Percentiles rank a stretch among this genome's conserved stretches.
These are phyloP conservation scores for Tiaroga cobitis DNA, from an alignment of 2,797 vertebrate species.

Conservation along the genomic window DNA sequence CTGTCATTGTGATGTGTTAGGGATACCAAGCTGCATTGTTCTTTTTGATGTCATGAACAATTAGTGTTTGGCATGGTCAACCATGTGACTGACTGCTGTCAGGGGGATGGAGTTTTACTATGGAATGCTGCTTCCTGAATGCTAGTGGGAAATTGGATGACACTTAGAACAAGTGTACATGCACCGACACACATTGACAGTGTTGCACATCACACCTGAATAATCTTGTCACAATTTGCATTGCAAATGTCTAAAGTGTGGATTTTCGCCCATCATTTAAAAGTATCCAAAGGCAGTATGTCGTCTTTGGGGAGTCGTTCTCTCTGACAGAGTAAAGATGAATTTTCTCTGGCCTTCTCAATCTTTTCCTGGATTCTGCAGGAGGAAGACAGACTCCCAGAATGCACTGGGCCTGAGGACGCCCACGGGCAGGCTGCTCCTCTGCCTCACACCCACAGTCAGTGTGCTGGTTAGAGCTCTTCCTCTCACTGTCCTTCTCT, in stretches of 20 bases:
- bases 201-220: conserved; percentile 14
- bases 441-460: conserved; percentile 66
- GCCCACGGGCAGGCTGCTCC: conserved; percentile 65
- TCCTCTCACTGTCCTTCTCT: conserved; percentile 13
- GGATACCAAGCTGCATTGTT: not conserved
- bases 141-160: conserved; percentile 10
- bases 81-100: not conserved
- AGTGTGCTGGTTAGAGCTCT: conserved; percentile 78
- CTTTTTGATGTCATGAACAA: not conserved
- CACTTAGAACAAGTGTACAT: not conserved
- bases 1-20: not conserved
- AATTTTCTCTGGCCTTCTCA: conserved; percentile 23
- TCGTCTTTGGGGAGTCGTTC: not conserved
- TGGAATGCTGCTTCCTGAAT: conserved; percentile 35
- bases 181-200: not conserved
- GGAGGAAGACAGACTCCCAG: conserved; percentile 67
- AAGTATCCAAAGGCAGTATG: conserved; percentile 50
- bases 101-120: conserved; percentile 29
- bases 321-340: not conserved
- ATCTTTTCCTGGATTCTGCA: conserved; percentile 58
- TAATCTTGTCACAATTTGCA: conserved; percentile 60
- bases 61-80: not conserved
- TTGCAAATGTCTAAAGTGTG: conserved; percentile 64
- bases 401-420: conserved; percentile 63
- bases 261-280: conserved; percentile 45